These are phyloP conservation scores for Tetranychus piercei DNA, from an alignment of 2,888 invertebrate genomes.

Conservation along the genomic window DNA sequence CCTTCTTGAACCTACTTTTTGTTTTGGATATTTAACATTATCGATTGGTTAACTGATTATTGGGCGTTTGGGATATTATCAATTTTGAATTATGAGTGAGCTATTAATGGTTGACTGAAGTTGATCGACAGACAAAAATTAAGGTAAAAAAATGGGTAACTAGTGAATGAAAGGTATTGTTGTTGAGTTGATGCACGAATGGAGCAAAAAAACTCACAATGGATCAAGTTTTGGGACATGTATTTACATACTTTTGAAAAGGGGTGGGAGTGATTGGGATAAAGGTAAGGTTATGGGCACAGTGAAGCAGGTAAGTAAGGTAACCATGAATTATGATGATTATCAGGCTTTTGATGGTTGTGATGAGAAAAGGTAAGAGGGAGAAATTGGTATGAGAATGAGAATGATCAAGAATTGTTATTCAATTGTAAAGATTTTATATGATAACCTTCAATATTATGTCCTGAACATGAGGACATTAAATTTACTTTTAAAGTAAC, in stretches of 20 bases:
- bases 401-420: no score
- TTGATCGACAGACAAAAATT: background rate
- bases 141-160: background rate
- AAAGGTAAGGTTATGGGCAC: no score
- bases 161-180: background rate
- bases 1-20: background rate
- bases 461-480: no score
- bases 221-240: background rate
- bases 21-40: background rate
- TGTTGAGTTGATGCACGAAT: background rate
- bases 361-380: no score
- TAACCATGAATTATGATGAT: no score
- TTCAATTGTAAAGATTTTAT: no score
- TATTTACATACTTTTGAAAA: background rate
- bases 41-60: background rate
- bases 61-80: background rate
- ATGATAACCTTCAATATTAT: no score
- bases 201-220: background rate
- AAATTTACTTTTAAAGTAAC: no score
- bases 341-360: no score
- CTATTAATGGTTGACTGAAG: background rate
- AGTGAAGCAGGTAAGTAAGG: no score
- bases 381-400: no score
- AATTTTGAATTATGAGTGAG: background rate
- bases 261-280: background rate